These are phyloP conservation scores for Ammodytes marinus DNA, from an alignment of 2,113 vertebrate genomes.

Conservation along the genomic window DNA sequence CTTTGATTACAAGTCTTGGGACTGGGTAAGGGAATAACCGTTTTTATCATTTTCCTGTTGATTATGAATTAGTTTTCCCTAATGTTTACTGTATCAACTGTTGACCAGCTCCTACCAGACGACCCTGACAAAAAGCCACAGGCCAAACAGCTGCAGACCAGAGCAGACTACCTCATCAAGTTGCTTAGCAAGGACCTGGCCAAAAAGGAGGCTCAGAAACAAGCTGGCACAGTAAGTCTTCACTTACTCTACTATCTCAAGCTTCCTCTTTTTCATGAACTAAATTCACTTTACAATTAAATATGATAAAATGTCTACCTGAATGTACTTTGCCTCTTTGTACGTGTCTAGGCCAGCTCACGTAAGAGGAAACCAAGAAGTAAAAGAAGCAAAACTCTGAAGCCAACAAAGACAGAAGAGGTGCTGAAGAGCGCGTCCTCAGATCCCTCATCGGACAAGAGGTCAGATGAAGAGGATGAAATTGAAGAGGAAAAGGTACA, in stretches of 20 bases:
- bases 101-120: slow-evolving; percentile 94
- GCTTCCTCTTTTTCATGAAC: background rate
- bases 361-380: slow-evolving; percentile 92
- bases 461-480: slow-evolving; percentile 92
- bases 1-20: too few species aligned
- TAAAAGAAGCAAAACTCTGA: slow-evolving; percentile 92
- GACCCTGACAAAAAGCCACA: slow-evolving; percentile 99
- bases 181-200: slow-evolving; percentile 96
- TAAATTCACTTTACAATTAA: background rate
- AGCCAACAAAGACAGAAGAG: slow-evolving; percentile 90
- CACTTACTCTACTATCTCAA: background rate
- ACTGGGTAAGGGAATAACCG: background rate
- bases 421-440: slow-evolving; percentile 94
- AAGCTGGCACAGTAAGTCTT: slow-evolving; percentile 90
- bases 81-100: background rate
- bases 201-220: slow-evolving; percentile 94
- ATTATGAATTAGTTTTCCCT: background rate
- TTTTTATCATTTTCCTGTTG: background rate
- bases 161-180: slow-evolving; percentile 99
- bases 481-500: slow-evolving; percentile 81
- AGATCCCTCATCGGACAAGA: slow-evolving; percentile 90
- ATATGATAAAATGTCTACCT: background rate
- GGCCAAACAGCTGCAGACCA: slow-evolving; percentile 97
- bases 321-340: background rate
- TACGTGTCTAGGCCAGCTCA: slow-evolving; percentile 88